These are phyloP conservation scores for Bedellia somnulentella DNA, from an alignment of 2,888 invertebrate genomes.

Conservation along the genomic window DNA sequence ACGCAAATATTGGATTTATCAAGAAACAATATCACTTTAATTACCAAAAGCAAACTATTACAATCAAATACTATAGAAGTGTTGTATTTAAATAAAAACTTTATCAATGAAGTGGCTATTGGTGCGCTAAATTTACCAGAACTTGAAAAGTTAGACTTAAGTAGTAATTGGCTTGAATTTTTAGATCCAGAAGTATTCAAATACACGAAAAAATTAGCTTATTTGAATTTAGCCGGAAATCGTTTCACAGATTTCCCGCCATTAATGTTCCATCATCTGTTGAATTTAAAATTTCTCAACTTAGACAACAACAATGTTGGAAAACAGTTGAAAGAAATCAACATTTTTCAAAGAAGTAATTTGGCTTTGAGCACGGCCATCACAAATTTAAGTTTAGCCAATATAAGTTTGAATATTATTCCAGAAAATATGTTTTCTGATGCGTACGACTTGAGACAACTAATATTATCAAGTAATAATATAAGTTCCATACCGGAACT, in stretches of 20 bases:
- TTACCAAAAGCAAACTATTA: conserved; percentile 19
- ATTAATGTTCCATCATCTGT: conserved; percentile 34
- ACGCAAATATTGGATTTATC: conserved; percentile 33
- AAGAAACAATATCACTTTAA: conserved; percentile 23
- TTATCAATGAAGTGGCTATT: conserved; percentile 21
- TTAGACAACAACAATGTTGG: conserved; percentile 46
- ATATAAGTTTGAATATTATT: conserved; percentile 24
- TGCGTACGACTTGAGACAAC: conserved; percentile 38
- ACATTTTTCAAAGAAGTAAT: conserved; percentile 38
- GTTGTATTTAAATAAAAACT: conserved; percentile 28
- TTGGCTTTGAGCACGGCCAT: conserved; percentile 36
- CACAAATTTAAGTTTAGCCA: conserved; percentile 26
- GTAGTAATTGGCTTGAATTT: conserved; percentile 29
- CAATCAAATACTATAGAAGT: conserved; percentile 23
- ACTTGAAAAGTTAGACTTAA: conserved; percentile 37
- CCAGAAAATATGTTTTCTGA: conserved; percentile 41
- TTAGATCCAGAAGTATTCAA: conserved; percentile 35
- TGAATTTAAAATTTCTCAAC: conserved; percentile 32
- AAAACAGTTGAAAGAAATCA: conserved; percentile 20
- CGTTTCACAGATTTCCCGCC: conserved; percentile 31
- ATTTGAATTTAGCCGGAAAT: conserved; percentile 45
- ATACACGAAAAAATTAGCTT: conserved; percentile 31
- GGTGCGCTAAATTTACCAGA: conserved; percentile 27
- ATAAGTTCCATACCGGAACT: conserved; percentile 55
- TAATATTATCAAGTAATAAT: conserved; percentile 56